These are phyloP conservation scores for Cyaniris semiargus DNA, from an alignment of 2,888 invertebrate species.

Conservation along the genomic window DNA sequence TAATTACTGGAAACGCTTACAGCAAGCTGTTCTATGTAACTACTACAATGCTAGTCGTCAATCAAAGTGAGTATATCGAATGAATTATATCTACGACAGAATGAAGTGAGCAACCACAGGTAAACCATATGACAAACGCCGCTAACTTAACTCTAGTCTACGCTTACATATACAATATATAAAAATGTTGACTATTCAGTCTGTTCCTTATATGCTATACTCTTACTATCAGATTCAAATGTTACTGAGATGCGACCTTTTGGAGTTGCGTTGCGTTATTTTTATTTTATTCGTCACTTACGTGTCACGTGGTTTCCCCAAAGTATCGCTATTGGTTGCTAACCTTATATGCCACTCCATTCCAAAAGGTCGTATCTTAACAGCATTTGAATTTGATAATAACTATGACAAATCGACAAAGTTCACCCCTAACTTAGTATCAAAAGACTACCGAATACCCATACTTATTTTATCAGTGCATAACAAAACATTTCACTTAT, in stretches of 20 bases:
- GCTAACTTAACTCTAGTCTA: conserved; percentile 57
- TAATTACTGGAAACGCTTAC: conserved; percentile 16
- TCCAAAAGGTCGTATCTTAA: not conserved
- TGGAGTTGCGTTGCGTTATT: not conserved
- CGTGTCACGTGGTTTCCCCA: not conserved
- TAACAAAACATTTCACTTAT: conserved; percentile 34
- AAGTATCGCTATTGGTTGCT: not conserved
- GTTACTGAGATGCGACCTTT: not conserved
- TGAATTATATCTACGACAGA: conserved; percentile 29
- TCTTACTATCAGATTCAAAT: conserved; percentile 41
- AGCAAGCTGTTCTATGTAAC: conserved; percentile 10
- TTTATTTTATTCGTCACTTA: not conserved
- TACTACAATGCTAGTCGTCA: conserved; percentile 17
- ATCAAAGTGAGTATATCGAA: conserved; percentile 16
- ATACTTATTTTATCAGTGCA: conserved; percentile 36
- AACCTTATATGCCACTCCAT: not conserved
- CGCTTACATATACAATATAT: conserved; percentile 62
- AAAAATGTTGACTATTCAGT: conserved; percentile 79
- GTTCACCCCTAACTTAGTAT: conserved; percentile 28
- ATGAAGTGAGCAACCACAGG: conserved; percentile 31
- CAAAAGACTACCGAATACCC: conserved; percentile 37
- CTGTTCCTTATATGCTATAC: conserved; percentile 70
- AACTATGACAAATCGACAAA: conserved; percentile 45
- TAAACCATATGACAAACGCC: conserved; percentile 50
- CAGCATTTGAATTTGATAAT: not conserved